A percentile compares a stretch with the other conserved stretches of the same genome.
phyloP scores from a whole-genome alignment of 1,140 invertebrate species.

The Pseudobourletiella spinata region DNA sequence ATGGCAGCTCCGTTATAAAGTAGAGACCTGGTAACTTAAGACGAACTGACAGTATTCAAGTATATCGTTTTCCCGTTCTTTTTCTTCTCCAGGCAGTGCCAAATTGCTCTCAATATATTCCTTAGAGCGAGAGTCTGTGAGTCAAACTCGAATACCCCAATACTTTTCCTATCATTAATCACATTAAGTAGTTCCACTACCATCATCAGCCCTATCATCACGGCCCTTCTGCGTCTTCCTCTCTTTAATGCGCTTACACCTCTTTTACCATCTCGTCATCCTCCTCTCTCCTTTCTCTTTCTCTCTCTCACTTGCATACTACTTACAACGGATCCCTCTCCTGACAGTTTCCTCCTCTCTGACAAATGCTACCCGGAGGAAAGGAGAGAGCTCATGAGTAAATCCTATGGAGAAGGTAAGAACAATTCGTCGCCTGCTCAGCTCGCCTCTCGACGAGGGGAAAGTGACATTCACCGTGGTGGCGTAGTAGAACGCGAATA shows the following conservation, averaged over 20 bases:
- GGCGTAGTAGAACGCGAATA: too few species aligned
- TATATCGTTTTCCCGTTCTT: neutral
- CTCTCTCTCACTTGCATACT: neutral
- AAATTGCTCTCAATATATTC: constrained; percentile 14
- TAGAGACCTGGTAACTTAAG: neutral
- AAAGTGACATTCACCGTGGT: too few species aligned
- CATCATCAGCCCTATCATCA: constrained; percentile 17
- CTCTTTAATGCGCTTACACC: constrained; percentile 18
- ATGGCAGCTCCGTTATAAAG: neutral
- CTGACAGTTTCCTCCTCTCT: too few species aligned
- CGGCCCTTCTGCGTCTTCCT: constrained; percentile 9
- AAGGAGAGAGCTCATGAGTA: neutral
- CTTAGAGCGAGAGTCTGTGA: neutral
- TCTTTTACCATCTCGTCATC: neutral
- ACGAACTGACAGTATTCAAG: neutral
- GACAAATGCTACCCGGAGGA: neutral
- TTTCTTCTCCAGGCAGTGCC: constrained; percentile 1
- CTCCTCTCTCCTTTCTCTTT: neutral
- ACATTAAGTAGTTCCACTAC: constrained; percentile 21
- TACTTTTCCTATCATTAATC: constrained; percentile 18
- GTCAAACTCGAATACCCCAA: constrained; percentile 13
- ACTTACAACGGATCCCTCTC: neutral
- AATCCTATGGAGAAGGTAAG: too few species aligned
- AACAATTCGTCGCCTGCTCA: too few species aligned
- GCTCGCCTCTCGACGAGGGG: too few species aligned